Evolutionary conservation across 1,140 invertebrate genomes (phyloP).

Genomic region (Calephelis nemesis): DNA sequence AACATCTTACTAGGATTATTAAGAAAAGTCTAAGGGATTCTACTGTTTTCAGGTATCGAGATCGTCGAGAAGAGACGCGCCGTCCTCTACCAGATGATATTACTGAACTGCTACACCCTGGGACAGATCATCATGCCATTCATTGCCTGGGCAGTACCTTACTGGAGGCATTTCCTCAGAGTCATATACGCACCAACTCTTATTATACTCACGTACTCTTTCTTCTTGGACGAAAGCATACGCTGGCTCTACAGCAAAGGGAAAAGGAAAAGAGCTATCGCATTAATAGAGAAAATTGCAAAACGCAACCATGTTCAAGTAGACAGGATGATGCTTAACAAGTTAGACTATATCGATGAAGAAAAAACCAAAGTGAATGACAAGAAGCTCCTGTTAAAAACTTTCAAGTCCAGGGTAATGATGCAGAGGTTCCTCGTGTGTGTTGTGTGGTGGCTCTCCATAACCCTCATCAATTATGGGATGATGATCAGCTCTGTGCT

Average conservation of each 20-base stretch:
- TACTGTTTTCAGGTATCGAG: constrained; percentile 59
- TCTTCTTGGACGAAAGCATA: constrained; percentile 68
- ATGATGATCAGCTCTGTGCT: constrained; percentile 89
- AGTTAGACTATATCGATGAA: constrained; percentile 52
- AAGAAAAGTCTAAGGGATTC: neutral
- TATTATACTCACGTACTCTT: constrained; percentile 58
- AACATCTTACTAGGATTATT: neutral
- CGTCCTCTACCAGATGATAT: constrained; percentile 62
- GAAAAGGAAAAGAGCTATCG: constrained; percentile 47
- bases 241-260: constrained; percentile 86
- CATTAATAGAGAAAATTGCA: constrained; percentile 60
- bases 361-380: constrained; percentile 40
- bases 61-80: constrained; percentile 61
- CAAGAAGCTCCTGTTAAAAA: constrained; percentile 52
- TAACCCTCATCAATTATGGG: constrained; percentile 90
- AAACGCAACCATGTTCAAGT: constrained; percentile 51
- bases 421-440: constrained; percentile 79
- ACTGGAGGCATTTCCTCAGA: constrained; percentile 64
- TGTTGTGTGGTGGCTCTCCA: constrained; percentile 86
- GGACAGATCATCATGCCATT: constrained; percentile 64
- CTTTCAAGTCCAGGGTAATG: constrained; percentile 62
- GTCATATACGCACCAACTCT: constrained; percentile 66
- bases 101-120: constrained; percentile 61
- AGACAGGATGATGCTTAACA: constrained; percentile 46
- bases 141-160: constrained; percentile 62